Evolutionary conservation across 1,140 invertebrate species (phyloP).

Genomic region (Drosophila ercepeae): DNA sequence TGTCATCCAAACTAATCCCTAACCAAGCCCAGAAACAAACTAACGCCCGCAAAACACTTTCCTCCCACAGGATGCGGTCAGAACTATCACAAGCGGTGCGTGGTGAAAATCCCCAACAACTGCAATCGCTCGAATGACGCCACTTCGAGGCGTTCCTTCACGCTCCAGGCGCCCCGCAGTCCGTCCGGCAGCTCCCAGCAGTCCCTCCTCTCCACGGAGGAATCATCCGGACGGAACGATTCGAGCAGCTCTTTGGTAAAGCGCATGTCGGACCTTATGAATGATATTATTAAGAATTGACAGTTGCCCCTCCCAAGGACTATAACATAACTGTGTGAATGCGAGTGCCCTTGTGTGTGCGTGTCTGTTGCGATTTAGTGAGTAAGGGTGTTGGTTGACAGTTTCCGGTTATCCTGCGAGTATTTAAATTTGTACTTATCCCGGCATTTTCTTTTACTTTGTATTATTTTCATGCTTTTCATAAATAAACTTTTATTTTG

Average conservation of each 20-base stretch:
- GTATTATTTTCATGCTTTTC: slow-evolving; percentile 58
- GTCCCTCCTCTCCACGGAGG: slow-evolving; percentile 78
- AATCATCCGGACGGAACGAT: slow-evolving; percentile 80
- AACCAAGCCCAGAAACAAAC: neutral
- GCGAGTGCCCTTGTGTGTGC: neutral
- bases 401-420: slow-evolving; percentile 45
- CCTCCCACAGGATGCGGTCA: slow-evolving; percentile 92
- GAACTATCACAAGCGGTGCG: slow-evolving; percentile 99
- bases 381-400: slow-evolving; percentile 43
- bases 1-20: slow-evolving; percentile 6
- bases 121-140: slow-evolving; percentile 86
- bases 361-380: slow-evolving; percentile 9
- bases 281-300: slow-evolving; percentile 83
- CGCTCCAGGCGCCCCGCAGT: slow-evolving; percentile 88
- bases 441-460: slow-evolving; percentile 33
- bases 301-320: neutral
- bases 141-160: slow-evolving; percentile 83
- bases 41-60: neutral
- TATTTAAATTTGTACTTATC: slow-evolving; percentile 65
- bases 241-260: slow-evolving; percentile 85
- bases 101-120: slow-evolving; percentile 99
- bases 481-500: slow-evolving; percentile 62
- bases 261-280: slow-evolving; percentile 84
- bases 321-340: neutral
- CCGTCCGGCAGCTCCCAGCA: slow-evolving; percentile 86